Percentiles rank a stretch among this genome's conserved stretches.
Evolutionary conservation across 2,113 vertebrate species (phyloP).

Genomic region (Ursus arctos): DNA sequence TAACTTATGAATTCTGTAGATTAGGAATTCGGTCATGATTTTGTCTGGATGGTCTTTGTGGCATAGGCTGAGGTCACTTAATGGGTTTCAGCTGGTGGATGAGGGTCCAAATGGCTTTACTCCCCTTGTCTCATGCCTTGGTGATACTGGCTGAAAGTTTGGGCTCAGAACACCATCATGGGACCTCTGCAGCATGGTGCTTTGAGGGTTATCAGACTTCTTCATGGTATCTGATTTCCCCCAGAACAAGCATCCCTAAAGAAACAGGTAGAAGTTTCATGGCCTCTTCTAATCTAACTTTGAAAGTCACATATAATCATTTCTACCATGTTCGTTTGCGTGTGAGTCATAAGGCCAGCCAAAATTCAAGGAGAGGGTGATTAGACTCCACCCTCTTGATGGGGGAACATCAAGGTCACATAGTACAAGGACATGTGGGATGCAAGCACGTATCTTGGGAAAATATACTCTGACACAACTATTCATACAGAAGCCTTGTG

Average conservation of each 20-base stretch:
- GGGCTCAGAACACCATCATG: not conserved
- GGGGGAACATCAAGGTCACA: not conserved
- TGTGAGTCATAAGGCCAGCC: not conserved
- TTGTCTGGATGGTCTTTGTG: not conserved
- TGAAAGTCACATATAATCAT: not conserved
- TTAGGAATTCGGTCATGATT: not conserved
- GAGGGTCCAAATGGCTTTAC: not conserved
- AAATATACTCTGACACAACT: not conserved
- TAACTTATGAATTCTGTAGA: not conserved
- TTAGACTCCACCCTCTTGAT: not conserved
- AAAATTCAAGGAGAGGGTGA: not conserved
- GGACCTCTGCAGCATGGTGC: not conserved
- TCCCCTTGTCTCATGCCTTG: not conserved
- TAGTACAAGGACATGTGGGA: not conserved
- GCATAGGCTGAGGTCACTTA: conserved; percentile 10
- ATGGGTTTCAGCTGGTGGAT: not conserved
- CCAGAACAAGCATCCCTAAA: not conserved
- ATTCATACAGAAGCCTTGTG: not conserved
- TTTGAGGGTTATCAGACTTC: not conserved
- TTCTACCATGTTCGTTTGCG: not conserved
- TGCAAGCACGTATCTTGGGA: not conserved
- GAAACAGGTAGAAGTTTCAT: not conserved
- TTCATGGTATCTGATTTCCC: not conserved
- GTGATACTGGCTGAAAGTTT: not conserved
- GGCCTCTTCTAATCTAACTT: not conserved